phyloP scores from a whole-genome alignment of 2,113 vertebrate genomes.

The Phylloscopus trochiloides region DNA sequence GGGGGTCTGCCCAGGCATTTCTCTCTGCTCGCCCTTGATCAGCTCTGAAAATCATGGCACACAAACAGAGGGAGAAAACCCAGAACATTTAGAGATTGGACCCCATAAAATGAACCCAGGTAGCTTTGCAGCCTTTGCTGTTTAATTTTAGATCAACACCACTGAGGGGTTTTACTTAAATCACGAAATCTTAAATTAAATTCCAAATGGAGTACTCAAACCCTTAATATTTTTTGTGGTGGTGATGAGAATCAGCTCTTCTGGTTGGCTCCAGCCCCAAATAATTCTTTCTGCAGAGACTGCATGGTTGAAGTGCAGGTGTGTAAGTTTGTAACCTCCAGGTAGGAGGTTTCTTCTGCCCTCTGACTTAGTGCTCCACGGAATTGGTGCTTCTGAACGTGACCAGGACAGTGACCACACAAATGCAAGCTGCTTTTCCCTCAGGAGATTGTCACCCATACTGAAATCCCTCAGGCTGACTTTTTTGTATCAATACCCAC shows the following conservation, averaged over 20 bases:
- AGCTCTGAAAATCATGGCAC: not conserved
- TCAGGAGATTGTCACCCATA: not conserved
- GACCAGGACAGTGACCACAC: not conserved
- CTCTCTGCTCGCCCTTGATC: not conserved
- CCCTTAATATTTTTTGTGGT: not conserved
- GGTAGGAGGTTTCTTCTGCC: not conserved
- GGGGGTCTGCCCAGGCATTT: not conserved
- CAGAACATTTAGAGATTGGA: not conserved
- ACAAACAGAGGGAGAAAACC: not conserved
- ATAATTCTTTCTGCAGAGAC: not conserved
- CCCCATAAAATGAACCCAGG: not conserved
- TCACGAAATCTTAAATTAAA: not conserved
- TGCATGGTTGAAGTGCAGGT: not conserved
- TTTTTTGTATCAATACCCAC: not conserved
- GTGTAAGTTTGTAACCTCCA: not conserved
- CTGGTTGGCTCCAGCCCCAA: not conserved
- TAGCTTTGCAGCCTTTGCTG: not conserved
- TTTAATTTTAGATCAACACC: not conserved
- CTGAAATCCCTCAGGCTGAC: not conserved
- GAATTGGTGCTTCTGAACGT: not conserved
- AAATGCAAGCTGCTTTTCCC: not conserved
- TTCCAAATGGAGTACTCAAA: not conserved
- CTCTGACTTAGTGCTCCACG: fast-evolving
- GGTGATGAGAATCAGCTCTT: not conserved
- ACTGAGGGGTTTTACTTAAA: not conserved